Evolutionary conservation across 2,888 invertebrate species (phyloP).

Genomic region (Phytoseiulus persimilis): DNA sequence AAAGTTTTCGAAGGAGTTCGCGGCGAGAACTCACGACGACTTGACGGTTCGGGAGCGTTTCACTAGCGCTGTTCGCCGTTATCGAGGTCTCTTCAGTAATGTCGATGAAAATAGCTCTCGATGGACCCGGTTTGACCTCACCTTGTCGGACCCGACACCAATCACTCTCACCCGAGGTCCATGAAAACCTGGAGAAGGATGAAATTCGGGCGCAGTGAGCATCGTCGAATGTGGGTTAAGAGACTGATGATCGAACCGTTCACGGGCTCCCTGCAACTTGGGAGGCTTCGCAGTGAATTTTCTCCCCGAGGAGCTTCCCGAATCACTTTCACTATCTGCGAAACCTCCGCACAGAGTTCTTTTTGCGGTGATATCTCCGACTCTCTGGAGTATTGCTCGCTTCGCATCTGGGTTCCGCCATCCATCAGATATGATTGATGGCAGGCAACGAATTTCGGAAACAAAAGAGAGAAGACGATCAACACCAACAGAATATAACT

Average conservation of each 20-base stretch:
- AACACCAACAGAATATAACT: not conserved
- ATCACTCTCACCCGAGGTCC: too few species aligned
- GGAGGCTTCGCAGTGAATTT: not conserved
- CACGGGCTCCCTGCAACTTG: not conserved
- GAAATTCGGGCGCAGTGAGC: too few species aligned
- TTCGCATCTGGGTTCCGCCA: not conserved
- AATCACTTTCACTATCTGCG: not conserved
- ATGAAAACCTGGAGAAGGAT: too few species aligned
- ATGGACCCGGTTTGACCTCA: too few species aligned
- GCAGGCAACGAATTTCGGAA: not conserved
- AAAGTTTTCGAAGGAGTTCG: too few species aligned
- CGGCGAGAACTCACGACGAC: too few species aligned
- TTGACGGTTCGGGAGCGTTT: too few species aligned
- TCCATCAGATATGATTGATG: not conserved
- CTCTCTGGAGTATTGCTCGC: not conserved
- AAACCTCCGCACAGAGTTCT: not conserved
- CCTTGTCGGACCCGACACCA: too few species aligned
- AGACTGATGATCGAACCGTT: not conserved
- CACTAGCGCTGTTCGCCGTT: too few species aligned
- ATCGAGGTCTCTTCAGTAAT: too few species aligned
- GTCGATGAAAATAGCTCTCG: too few species aligned
- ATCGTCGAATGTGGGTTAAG: too few species aligned
- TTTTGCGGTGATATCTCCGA: not conserved
- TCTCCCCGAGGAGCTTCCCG: not conserved
- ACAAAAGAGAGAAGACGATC: not conserved